phyloP scores from a whole-genome alignment of 53 echinoderm and acorn worm genomes.

The Arbacia lixula region DNA sequence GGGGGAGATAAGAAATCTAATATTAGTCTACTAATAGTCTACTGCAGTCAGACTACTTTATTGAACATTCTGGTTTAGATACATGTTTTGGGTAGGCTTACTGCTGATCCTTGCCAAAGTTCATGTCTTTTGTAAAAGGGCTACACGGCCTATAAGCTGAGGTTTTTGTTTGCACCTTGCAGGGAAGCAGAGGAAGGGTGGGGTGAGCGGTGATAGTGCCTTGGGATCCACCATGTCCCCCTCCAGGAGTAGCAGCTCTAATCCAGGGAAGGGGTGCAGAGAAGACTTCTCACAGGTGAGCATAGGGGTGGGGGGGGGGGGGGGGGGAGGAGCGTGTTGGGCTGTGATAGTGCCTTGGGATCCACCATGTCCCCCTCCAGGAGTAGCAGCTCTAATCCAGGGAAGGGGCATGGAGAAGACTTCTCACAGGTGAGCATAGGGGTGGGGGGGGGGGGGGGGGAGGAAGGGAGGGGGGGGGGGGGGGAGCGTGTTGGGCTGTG shows the following conservation, averaged over 20 bases:
- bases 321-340: background rate
- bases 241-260: constrained; percentile 5
- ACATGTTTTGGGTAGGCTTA: too few species aligned
- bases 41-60: too few species aligned
- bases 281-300: constrained; percentile 21
- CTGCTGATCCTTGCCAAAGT: too few species aligned
- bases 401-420: constrained; percentile 5
- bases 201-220: constrained; percentile 35
- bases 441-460: background rate
- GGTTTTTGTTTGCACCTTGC: too few species aligned
- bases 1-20: background rate
- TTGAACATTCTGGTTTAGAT: too few species aligned
- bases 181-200: constrained; percentile 40
- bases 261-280: background rate
- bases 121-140: too few species aligned
- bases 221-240: constrained; percentile 35
- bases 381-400: background rate
- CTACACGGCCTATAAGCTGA: too few species aligned
- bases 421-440: background rate
- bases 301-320: background rate
- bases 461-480: constrained; percentile 44
- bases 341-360: constrained; percentile 35
- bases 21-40: background rate
- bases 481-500: constrained; percentile 3
- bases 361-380: constrained; percentile 30